Evolutionary conservation across 2,888 invertebrate species (phyloP), one percentile per base, ranked within the genome.

Genomic region (Lithodes maja): DNA sequence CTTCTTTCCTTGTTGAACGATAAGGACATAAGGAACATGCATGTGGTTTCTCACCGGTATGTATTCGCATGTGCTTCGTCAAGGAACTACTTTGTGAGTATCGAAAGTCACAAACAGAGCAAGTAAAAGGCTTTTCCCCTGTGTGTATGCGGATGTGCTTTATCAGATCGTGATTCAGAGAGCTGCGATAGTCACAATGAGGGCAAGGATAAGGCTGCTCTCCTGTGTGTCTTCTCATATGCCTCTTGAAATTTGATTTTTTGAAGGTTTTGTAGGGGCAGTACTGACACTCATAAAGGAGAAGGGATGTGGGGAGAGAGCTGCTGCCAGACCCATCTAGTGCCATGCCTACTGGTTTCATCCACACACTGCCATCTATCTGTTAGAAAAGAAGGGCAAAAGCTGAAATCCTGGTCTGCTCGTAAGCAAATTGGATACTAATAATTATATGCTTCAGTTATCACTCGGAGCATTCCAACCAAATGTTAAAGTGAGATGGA

Each of bases 221-320:
- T 3, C 85, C 82, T n/a, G 85, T 85, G 82, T 89, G 89, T 69
- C 52, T 81, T 61, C 82, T 85, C 33, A 55, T 83, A 53, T 90
- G 90, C 33, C 86, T 79, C 3, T 68, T 68, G 2, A 90, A 74
- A 50, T 90, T 90, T 53, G 80, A 80, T 49, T 81, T 86, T 49
- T 86, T n/a, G 33, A 68, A 53, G 49, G 86, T 90, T 33, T 82
- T 83, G 81, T 90, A 90, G 33, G 86, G 53, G 49, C 90, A 90
- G 68, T 83, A 90, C 9, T 68, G 86, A 53, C 90, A 90, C 54
- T 83, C 74, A 74, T 84, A 77, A 7, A 79, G 68, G 55, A 71
- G 2, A 52, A 83, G 69, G 80, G 17, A n/a, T 49, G 15, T 33
- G 33, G 80, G 54, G 33, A 33, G 61, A 12, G 12, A 61, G 61